These are phyloP conservation scores for Pipistrellus pygmaeus DNA, from an alignment of 2,797 vertebrate genomes.

Conservation along the genomic window DNA sequence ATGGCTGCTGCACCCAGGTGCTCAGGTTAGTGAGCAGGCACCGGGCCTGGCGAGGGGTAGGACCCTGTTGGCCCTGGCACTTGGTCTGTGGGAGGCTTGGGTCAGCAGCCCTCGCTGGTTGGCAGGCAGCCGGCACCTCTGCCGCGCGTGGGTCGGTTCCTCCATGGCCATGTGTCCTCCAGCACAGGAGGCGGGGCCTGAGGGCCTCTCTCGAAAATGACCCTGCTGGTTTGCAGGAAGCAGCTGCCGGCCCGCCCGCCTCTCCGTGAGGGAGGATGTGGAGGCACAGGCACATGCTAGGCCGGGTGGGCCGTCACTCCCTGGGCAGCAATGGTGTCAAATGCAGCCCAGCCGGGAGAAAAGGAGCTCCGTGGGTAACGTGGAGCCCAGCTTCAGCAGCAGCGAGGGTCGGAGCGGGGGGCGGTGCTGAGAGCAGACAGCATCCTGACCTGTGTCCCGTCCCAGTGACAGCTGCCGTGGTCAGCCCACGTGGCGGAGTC, in stretches of 20 bases:
- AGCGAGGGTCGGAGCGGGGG: rapidly evolving
- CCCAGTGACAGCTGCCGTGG: not conserved
- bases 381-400: no score
- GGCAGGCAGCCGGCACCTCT: not conserved
- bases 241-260: not conserved
- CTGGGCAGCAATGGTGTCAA: not conserved
- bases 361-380: no score
- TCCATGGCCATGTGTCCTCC: not conserved
- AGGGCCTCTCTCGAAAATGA: not conserved
- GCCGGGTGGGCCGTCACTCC: no score
- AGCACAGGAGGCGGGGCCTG: not conserved
- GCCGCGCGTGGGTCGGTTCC: not conserved
- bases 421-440: not conserved
- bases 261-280: not conserved
- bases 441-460: not conserved
- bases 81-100: not conserved
- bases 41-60: not conserved
- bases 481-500: no score
- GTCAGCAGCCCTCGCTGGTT: not conserved
- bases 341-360: not conserved
- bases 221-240: not conserved
- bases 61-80: not conserved
- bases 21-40: not conserved
- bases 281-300: not conserved
- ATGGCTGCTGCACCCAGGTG: not conserved